Percentiles rank a stretch among this genome's conserved stretches.
Evolutionary conservation across 2,888 invertebrate species (phyloP).

Genomic region (Cryptocephalus moraei): DNA sequence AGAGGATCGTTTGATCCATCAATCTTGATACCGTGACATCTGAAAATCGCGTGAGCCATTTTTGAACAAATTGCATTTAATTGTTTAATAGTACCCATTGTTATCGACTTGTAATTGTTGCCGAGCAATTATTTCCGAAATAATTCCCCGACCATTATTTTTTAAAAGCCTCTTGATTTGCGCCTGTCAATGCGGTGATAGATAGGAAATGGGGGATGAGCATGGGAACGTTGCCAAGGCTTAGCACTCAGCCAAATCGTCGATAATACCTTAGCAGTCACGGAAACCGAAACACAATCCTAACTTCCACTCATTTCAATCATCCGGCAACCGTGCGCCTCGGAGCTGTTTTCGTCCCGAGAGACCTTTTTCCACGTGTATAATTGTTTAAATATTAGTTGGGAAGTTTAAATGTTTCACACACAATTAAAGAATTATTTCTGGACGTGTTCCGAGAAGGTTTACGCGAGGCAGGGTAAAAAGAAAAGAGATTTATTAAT

Average conservation of each 20-base stretch:
- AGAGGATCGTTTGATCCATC: slow-evolving; percentile 25
- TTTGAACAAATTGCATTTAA: slow-evolving; percentile 33
- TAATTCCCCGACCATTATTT: slow-evolving; percentile 26
- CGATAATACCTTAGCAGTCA: too few species aligned
- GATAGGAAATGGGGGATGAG: slow-evolving; percentile 25
- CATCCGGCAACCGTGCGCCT: not conserved
- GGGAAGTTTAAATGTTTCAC: slow-evolving; percentile 2
- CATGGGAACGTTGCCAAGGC: too few species aligned
- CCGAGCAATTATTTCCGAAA: slow-evolving; percentile 21
- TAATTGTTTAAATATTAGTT: slow-evolving; percentile 6
- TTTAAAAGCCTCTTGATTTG: slow-evolving; percentile 30
- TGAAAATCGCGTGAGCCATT: slow-evolving; percentile 34
- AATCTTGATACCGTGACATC: slow-evolving; percentile 28
- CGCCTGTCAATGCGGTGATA: slow-evolving; percentile 34
- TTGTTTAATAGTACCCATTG: slow-evolving; percentile 35
- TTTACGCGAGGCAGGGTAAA: too few species aligned
- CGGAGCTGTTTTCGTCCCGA: too few species aligned
- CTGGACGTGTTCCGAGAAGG: too few species aligned
- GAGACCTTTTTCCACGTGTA: not conserved
- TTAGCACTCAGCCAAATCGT: not conserved
- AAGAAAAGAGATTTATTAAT: too few species aligned
- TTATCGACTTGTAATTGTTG: slow-evolving; percentile 28
- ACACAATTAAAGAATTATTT: slow-evolving; percentile 1
- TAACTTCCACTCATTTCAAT: not conserved
- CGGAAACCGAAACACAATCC: too few species aligned